Evolutionary conservation across 2,888 invertebrate genomes (phyloP), one percentile per base, ranked within the genome.

Genomic region (Tipula helvola): DNA sequence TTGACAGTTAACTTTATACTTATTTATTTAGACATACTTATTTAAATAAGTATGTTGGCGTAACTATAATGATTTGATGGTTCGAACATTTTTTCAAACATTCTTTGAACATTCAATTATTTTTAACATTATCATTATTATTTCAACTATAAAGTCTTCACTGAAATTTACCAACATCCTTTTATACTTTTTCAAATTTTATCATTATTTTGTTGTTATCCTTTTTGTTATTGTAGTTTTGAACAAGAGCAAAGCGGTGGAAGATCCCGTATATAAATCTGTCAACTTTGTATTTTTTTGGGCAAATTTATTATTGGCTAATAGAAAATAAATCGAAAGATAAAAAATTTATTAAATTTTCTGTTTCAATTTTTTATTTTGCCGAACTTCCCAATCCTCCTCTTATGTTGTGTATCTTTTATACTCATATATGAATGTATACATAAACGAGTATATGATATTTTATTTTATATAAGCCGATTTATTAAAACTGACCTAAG

Each of bases 241-340:
- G n/a, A n/a, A n/a, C 4, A 52, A 52, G 52, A 52, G 52, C 52
- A 28, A 28, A 28, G 28, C 28, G 28, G 28, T 28, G 71, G 28
- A 84, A 36, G 4, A 84, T 39, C 13, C 39, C 13, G 84, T 39
- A 36, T 8, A 57, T 84, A 84, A 84, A 84, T 84, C 84, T 84
- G 41, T 84, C 84, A 84, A 84, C 84, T 84, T 84, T 84, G 41
- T 84, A 16, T 39, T 84, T 84, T 83, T 83, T 83, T 36, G 18
- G 7, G 36, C 7, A 84, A 85, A 39, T 85, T 85, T 85, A 85
- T 85, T 85, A 85, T 85, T 85, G 42, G 85, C 87, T 88, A 88
- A 88, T 88, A 88, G 88, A 88, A 88, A 87, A 88, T 88, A 88
- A 87, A 88, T 88, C 88, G 88, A 88, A 88, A 88, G 88, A 88